phyloP scores from a whole-genome alignment of 2,113 vertebrate species.

The Campylomormyrus tamandua region DNA sequence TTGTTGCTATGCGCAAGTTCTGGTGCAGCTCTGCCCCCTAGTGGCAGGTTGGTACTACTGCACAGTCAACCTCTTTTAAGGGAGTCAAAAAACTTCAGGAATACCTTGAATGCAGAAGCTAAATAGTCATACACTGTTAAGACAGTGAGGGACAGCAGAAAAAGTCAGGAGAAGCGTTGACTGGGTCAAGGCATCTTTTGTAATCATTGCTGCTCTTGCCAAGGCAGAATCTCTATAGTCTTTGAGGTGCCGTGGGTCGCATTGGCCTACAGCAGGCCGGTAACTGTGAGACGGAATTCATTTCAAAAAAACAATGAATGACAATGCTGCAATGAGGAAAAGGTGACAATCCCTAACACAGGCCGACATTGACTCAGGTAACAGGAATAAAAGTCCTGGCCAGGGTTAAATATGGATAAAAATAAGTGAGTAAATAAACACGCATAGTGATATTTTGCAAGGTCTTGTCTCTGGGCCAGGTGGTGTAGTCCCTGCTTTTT shows the following conservation, averaged over 20 bases:
- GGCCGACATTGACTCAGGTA: neutral
- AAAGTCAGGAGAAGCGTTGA: neutral
- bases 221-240: neutral
- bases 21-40: conserved; percentile 6
- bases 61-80: neutral
- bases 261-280: neutral
- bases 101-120: neutral
- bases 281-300: neutral
- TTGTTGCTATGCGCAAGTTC: neutral
- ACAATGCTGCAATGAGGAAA: neutral
- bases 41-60: neutral
- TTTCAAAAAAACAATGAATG: neutral
- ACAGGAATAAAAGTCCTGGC: neutral
- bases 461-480: neutral
- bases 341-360: neutral
- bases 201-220: neutral
- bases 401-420: neutral
- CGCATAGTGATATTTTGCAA: neutral
- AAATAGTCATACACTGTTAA: neutral
- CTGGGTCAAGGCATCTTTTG: neutral
- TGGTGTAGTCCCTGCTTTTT: neutral
- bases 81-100: neutral
- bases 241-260: neutral
- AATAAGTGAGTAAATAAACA: neutral
- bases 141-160: neutral